These are phyloP conservation scores for Synchiropus splendidus DNA, from an alignment of 2,113 vertebrate species.

Conservation along the genomic window DNA sequence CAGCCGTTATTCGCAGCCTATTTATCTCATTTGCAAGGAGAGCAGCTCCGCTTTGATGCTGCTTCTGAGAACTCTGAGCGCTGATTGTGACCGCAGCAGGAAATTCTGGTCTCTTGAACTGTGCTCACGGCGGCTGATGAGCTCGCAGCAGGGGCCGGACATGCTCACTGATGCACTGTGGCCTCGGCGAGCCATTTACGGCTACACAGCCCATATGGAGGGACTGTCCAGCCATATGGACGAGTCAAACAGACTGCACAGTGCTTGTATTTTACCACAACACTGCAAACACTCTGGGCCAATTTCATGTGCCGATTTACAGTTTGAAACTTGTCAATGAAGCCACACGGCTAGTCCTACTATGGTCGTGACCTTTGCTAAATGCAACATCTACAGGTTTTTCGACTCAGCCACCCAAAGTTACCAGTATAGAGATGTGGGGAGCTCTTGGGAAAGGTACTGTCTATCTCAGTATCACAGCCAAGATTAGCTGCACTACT, in stretches of 20 bases:
- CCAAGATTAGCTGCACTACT: too few species aligned
- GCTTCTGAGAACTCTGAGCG: constrained; percentile 4
- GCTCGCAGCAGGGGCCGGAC: constrained; percentile 8
- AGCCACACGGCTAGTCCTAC: too few species aligned
- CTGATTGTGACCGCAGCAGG: constrained; percentile 11
- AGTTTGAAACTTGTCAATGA: too few species aligned
- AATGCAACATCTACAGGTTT: too few species aligned
- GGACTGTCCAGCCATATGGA: neutral
- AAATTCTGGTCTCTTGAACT: constrained; percentile 10
- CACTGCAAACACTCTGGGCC: too few species aligned
- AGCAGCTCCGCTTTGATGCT: constrained; percentile 11
- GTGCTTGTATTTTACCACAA: neutral
- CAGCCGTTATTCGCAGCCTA: neutral
- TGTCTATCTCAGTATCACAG: too few species aligned
- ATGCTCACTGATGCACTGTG: constrained; percentile 4
- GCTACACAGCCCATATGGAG: neutral
- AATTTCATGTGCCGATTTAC: too few species aligned
- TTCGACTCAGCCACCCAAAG: too few species aligned
- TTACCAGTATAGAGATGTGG: too few species aligned
- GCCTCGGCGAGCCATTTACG: neutral
- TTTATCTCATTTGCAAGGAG: constrained; percentile 1
- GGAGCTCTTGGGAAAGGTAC: too few species aligned
- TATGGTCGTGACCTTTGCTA: too few species aligned
- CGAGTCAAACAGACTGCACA: neutral
- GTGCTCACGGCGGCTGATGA: constrained; percentile 14